Conservation (phyloP, 1,140 invertebrate species). For the Heliconius himera region DNA sequence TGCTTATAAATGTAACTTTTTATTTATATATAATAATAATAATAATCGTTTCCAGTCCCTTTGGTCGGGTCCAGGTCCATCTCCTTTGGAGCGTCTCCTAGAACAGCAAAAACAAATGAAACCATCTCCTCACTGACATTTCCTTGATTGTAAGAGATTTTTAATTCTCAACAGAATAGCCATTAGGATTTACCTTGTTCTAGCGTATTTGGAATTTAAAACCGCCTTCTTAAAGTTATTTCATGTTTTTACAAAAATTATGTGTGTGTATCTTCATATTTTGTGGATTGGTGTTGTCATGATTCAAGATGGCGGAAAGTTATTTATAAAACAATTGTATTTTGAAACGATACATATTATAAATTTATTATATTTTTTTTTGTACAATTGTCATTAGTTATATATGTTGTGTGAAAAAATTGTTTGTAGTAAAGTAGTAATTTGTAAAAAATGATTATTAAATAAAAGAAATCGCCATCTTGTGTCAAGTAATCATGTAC, state of each 20-base stretch:
- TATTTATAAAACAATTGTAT: not conserved
- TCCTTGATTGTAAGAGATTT: not conserved
- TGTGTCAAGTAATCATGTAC: not conserved
- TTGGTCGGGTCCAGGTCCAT: conserved; percentile 89
- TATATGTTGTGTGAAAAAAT: not conserved
- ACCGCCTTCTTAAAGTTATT: not conserved
- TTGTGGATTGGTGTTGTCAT: not conserved
- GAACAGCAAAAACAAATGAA: conserved; percentile 89
- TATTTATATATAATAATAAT: not conserved
- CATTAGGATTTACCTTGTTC: not conserved
- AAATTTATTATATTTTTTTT: no score
- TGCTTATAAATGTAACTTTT: not conserved
- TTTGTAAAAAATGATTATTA: not conserved
- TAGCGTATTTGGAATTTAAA: not conserved
- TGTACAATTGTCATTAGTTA: not conserved
- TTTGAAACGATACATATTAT: no score
- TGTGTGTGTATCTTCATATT: not conserved
- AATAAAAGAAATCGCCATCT: not conserved
- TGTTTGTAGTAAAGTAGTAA: no score
- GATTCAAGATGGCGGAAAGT: conserved; percentile 1
- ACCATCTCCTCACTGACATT: conserved; percentile 55
- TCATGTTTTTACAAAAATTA: not conserved
- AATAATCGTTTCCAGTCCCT: conserved; percentile 83
- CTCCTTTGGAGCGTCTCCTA: conserved; percentile 89
- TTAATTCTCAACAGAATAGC: not conserved